A percentile compares a stretch with the other conserved stretches of the same genome.
phyloP scores from a whole-genome alignment of 2,888 invertebrate genomes.

The Calameuta idolon region DNA sequence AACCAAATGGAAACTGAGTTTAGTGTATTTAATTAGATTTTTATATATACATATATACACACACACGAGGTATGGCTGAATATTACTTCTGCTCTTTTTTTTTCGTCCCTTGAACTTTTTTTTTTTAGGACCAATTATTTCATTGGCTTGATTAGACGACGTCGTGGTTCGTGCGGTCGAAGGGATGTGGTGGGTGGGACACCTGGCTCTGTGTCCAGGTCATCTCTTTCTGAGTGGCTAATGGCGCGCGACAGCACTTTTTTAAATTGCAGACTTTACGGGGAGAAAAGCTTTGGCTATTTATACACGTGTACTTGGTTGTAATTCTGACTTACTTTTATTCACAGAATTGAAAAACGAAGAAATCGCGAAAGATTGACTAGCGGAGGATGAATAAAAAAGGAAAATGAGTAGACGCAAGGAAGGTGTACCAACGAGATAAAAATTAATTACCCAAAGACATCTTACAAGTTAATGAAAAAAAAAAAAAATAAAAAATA shows the following conservation, averaged over 20 bases:
- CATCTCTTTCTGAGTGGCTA: neutral
- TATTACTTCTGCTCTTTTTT: neutral
- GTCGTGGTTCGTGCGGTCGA: neutral
- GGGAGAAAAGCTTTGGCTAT: neutral
- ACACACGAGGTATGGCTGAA: neutral
- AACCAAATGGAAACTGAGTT: neutral
- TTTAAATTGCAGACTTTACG: slow-evolving; percentile 8
- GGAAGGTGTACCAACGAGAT: neutral
- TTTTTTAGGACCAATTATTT: neutral
- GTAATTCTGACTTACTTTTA: neutral
- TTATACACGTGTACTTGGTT: neutral
- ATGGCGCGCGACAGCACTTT: slow-evolving; percentile 4
- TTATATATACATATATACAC: too few relatives aligned
- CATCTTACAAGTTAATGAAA: neutral
- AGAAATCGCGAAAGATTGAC: neutral
- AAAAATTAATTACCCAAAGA: neutral
- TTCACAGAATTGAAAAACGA: neutral
- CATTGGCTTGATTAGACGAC: neutral
- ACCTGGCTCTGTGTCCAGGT: neutral
- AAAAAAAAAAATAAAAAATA: neutral
- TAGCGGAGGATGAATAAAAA: neutral
- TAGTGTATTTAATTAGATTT: neutral
- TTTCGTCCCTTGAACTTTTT: neutral
- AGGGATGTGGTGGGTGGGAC: neutral
- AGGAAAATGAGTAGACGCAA: neutral